A percentile compares a stretch with the other conserved stretches of the same genome.
Evolutionary conservation across 2,797 vertebrate genomes (phyloP).

Genomic region (Zalophus californianus): DNA sequence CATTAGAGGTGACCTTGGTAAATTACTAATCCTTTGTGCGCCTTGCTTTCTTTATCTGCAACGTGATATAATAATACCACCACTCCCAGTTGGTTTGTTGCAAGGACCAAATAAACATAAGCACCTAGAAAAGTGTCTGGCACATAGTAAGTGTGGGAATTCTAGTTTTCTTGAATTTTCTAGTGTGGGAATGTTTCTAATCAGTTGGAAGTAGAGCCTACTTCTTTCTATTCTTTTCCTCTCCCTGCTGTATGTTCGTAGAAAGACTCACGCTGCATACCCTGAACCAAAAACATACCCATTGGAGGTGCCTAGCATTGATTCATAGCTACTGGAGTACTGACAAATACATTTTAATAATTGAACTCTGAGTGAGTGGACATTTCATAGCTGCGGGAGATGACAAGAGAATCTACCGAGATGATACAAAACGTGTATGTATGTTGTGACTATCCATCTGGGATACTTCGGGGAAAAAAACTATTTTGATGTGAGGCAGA

Average conservation of each 20-base stretch:
- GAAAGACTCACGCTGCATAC: background rate
- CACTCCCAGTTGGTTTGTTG: background rate
- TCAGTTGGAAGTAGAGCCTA: background rate
- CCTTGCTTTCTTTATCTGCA: background rate
- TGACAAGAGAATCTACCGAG: slow-evolving; percentile 11
- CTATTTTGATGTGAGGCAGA: background rate
- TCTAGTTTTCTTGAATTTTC: background rate
- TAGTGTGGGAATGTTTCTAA: background rate
- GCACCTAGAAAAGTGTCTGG: background rate
- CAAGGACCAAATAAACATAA: background rate
- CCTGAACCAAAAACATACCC: background rate
- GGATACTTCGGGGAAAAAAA: background rate
- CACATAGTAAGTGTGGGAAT: background rate
- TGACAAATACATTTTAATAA: slow-evolving; percentile 12
- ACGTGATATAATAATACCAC: background rate
- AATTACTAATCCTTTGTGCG: background rate
- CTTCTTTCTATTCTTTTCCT: background rate
- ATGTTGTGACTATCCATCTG: background rate
- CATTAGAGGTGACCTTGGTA: background rate
- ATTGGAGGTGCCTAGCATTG: background rate
- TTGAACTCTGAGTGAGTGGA: background rate
- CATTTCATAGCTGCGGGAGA: background rate
- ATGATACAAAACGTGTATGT: background rate
- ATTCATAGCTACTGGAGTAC: background rate
- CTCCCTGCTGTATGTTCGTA: background rate